A percentile compares a stretch with the other conserved stretches of the same genome.
Evolutionary conservation across 2,888 invertebrate genomes (phyloP).

Genomic region (Acrocyrtus sp.): DNA sequence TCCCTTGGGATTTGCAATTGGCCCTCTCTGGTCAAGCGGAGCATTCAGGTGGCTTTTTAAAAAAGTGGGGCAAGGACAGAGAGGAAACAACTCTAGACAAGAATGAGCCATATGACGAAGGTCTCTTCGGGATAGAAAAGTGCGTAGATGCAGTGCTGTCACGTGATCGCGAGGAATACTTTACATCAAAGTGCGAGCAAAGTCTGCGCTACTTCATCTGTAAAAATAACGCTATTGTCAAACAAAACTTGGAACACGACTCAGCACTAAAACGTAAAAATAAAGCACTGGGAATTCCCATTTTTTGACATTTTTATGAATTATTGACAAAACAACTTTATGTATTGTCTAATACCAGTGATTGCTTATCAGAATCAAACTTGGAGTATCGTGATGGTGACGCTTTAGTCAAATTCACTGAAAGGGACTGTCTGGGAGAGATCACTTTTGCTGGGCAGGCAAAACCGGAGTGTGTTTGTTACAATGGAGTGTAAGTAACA

Average conservation of each 20-base stretch:
- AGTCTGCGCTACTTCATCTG: slow-evolving; percentile 18
- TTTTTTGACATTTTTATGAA: too few species aligned
- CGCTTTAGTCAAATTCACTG: not conserved
- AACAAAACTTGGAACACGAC: not conserved
- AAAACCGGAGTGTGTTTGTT: slow-evolving; percentile 27
- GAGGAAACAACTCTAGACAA: slow-evolving; percentile 1
- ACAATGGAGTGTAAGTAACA: slow-evolving; percentile 36
- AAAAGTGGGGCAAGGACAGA: slow-evolving; percentile 24
- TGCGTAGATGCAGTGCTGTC: slow-evolving; percentile 17
- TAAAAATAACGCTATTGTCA: slow-evolving; percentile 2
- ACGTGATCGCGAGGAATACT: not conserved
- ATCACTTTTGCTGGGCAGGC: slow-evolving; percentile 9
- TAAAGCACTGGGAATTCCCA: too few species aligned
- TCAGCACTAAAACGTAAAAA: slow-evolving; percentile 7
- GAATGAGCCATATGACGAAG: slow-evolving; percentile 31
- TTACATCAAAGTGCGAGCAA: slow-evolving; percentile 23
- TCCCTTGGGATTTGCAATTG: slow-evolving; percentile 1
- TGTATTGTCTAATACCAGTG: too few species aligned
- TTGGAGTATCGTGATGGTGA: slow-evolving; percentile 26
- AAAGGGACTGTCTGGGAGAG: slow-evolving; percentile 28
- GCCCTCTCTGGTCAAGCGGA: slow-evolving; percentile 7
- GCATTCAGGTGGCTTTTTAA: slow-evolving; percentile 25
- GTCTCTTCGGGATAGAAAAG: slow-evolving; percentile 2
- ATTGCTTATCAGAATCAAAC: slow-evolving; percentile 27
- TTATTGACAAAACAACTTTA: too few species aligned